Conservation (phyloP, 2,888 invertebrate genomes). For the Drosophila testacea region DNA sequence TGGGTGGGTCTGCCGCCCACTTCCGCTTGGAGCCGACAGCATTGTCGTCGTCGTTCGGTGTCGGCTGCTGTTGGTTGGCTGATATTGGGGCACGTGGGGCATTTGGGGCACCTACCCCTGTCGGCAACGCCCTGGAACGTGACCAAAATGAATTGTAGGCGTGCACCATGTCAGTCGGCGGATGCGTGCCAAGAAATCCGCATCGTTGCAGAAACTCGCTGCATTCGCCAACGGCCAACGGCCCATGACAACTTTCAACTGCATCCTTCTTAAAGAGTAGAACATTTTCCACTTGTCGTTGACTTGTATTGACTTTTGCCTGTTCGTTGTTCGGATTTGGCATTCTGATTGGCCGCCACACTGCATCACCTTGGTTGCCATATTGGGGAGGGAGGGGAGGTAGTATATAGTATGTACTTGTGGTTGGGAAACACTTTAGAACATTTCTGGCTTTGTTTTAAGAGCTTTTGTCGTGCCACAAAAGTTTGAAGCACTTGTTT, state of each 20-base stretch:
- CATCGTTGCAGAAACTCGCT: conserved; percentile 38
- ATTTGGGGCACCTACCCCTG: conserved; percentile 61
- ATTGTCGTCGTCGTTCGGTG: conserved; percentile 36
- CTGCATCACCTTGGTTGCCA: conserved; percentile 16
- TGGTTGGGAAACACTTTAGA: conserved; percentile 30
- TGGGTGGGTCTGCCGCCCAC: conserved; percentile 20
- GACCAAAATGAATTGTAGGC: conserved; percentile 82
- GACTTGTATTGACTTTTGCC: conserved; percentile 45
- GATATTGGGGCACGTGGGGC: conserved; percentile 15
- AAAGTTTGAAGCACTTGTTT: conserved; percentile 76
- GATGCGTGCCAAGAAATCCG: conserved; percentile 46
- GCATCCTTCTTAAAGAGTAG: conserved; percentile 33
- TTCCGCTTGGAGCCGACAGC: conserved; percentile 39
- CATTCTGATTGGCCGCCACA: conserved; percentile 47
- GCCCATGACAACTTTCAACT: conserved; percentile 4
- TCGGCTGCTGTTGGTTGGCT: conserved; percentile 62
- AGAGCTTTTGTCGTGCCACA: conserved; percentile 59
- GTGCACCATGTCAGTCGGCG: conserved; percentile 64
- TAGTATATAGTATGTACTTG: conserved; percentile 5
- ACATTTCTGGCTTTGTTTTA: conserved; percentile 58
- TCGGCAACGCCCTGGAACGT: conserved; percentile 83
- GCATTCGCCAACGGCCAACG: conserved; percentile 20
- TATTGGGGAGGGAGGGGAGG: neutral
- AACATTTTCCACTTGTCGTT: conserved; percentile 29
- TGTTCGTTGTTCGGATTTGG: conserved; percentile 29